A percentile compares a stretch with the other conserved stretches of the same genome.
phyloP scores from a whole-genome alignment of 2,888 invertebrate genomes.

The Drosophila buzzatii region DNA sequence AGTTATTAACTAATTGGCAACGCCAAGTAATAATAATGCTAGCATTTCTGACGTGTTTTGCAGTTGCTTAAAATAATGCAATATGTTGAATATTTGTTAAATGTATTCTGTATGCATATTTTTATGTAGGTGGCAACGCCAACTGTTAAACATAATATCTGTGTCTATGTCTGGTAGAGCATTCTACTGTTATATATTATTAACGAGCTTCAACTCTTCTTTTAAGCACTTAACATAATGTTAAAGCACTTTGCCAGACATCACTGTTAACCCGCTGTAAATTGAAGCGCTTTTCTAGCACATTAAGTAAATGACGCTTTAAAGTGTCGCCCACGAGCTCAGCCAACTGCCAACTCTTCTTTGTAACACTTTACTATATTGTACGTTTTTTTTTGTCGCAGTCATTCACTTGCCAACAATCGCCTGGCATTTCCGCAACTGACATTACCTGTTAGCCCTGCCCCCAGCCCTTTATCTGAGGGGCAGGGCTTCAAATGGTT shows the following conservation, averaged over 20 bases:
- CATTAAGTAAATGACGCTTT: constrained; percentile 45
- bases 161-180: too few species aligned
- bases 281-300: constrained; percentile 20
- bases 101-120: not conserved
- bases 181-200: not conserved
- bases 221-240: constrained; percentile 3
- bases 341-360: not conserved
- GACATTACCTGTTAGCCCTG: not conserved
- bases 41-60: too few species aligned
- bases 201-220: not conserved
- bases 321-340: constrained; percentile 17
- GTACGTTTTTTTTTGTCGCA: not conserved
- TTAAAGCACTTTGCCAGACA: not conserved
- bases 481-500: not conserved
- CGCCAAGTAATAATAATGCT: too few species aligned
- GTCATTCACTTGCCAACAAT: constrained; percentile 66
- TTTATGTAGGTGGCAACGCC: not conserved
- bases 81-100: not conserved
- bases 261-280: not conserved
- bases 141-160: too few species aligned
- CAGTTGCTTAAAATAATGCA: too few species aligned
- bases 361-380: constrained; percentile 10
- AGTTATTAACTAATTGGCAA: too few species aligned
- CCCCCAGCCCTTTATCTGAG: not conserved
- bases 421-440: constrained; percentile 57